Evolutionary conservation across 1,140 invertebrate genomes (phyloP).

Genomic region (Heliothis subflexa): DNA sequence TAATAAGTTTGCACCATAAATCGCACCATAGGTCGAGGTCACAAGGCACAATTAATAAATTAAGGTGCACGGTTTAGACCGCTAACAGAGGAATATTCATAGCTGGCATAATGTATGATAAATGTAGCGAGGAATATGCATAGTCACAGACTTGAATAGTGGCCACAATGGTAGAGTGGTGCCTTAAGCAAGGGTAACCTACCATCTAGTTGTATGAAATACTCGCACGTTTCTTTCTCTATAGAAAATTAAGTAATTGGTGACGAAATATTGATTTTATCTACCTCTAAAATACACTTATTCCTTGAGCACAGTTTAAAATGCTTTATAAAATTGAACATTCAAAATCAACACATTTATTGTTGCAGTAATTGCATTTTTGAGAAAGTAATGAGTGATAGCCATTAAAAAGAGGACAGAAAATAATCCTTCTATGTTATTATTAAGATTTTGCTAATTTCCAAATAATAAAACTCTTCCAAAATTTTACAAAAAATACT

Average conservation of each 20-base stretch:
- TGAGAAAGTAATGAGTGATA: no score
- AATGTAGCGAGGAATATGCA: conserved; percentile 75
- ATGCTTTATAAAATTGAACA: no score
- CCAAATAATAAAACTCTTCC: no score
- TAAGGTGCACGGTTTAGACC: conserved; percentile 53
- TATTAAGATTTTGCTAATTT: no score
- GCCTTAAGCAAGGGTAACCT: conserved; percentile 26
- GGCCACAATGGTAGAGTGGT: conserved; percentile 58
- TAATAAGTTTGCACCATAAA: conserved; percentile 56
- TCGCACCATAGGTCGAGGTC: conserved; percentile 51
- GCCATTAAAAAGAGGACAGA: no score
- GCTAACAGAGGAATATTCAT: conserved; percentile 77
- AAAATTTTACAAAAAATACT: no score
- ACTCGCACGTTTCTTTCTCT: background rate
- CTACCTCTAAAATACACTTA: no score
- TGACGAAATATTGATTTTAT: no score
- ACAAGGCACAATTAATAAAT: conserved; percentile 59
- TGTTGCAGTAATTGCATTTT: background rate
- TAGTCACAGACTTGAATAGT: conserved; percentile 64
- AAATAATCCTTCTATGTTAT: no score
- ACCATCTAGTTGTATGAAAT: conserved; percentile 8
- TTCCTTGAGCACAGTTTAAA: no score
- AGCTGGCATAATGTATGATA: conserved; percentile 73
- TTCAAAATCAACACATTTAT: no score
- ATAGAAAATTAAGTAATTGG: no score